Base-by-base conservation (phyloP, 2,888 invertebrate species). In the Drosophila paracracens region DNA sequence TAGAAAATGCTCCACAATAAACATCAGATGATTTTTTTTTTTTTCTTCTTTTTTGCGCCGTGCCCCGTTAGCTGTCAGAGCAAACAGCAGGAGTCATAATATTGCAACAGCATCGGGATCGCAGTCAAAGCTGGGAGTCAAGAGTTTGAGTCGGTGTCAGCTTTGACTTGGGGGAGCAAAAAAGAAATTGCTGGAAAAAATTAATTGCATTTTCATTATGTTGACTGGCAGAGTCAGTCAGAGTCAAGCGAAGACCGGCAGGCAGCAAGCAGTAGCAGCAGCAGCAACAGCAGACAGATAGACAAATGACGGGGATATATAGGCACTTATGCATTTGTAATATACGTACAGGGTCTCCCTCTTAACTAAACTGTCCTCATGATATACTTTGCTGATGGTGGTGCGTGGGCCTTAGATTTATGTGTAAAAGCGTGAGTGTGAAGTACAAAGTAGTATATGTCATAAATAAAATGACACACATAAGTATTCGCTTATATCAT, bases 151-250 rank as follows among this genome's bases (percentile, higher is more conserved):
- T 54, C 51, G 63, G 63, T 62, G 77, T 76, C 70, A 69, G 78
- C 82, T 88, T 75, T 79, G 76, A 79, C 81, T 84, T 76, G 72
- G 83, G 67, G 77, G 70, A 58, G 66, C 66, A 65, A 77, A 38
- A 83, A 90, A 84, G 86, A 91, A 91, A 84, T 84, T 84, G 84
- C 86, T 91, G 88, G 87, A 92, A 91, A 86, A 92, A 93, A 92
- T 92, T 92, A 92, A 92, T 92, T 92, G 92, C 92, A 93, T 93
- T 92, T 92, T 92, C 92, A 92, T 92, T 92, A 93, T 92, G 91
- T 84, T 88, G 87, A 88, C 88, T 80, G 83, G 67, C 50, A 61
- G 73, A 76, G 82, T 69, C 80, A 70, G 58, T 38, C 56, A 27
- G 38, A 56, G 38, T 38, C 46, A 48, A 50, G 48, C 38, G 50